Percentiles rank a stretch among this genome's conserved stretches.
Evolutionary conservation across 2,797 vertebrate genomes (phyloP).

Genomic region (Acipenser transmontanus): DNA sequence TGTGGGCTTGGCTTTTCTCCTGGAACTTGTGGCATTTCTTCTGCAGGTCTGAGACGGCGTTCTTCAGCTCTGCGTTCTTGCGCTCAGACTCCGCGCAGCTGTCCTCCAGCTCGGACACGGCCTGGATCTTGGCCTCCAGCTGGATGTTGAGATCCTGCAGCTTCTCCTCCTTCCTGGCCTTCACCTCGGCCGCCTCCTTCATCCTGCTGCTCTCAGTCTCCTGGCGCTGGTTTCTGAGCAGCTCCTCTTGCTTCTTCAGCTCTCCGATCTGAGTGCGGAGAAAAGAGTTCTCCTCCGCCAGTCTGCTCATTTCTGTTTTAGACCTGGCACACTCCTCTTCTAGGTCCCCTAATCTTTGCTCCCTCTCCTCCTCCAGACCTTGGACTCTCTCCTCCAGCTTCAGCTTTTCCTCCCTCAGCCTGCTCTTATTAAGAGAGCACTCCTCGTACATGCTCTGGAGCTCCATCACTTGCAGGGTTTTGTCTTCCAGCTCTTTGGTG

Average conservation of each 20-base stretch:
- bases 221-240: constrained; percentile 25
- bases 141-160: constrained; percentile 22
- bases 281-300: constrained; percentile 43
- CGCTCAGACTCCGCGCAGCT: constrained; percentile 47
- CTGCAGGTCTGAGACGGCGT: constrained; percentile 47
- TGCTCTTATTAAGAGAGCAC: constrained; percentile 44
- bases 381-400: constrained; percentile 45
- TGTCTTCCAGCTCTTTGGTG: constrained; percentile 38
- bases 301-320: constrained; percentile 46
- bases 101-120: constrained; percentile 28
- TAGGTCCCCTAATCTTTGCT: constrained; percentile 31
- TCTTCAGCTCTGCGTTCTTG: constrained; percentile 41
- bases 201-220: constrained; percentile 2
- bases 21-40: constrained; percentile 41
- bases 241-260: constrained; percentile 54
- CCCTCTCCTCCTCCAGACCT: constrained; percentile 36
- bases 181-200: constrained; percentile 10
- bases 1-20: constrained; percentile 43
- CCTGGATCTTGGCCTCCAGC: constrained; percentile 20
- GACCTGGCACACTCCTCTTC: constrained; percentile 22
- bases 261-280: constrained; percentile 52
- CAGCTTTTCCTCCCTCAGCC: constrained; percentile 38
- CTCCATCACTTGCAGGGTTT: constrained; percentile 23
- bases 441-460: constrained; percentile 41
- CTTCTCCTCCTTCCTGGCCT: constrained; percentile 14